phyloP scores from a whole-genome alignment of 2,888 invertebrate genomes.

The Malachius bipustulatus region DNA sequence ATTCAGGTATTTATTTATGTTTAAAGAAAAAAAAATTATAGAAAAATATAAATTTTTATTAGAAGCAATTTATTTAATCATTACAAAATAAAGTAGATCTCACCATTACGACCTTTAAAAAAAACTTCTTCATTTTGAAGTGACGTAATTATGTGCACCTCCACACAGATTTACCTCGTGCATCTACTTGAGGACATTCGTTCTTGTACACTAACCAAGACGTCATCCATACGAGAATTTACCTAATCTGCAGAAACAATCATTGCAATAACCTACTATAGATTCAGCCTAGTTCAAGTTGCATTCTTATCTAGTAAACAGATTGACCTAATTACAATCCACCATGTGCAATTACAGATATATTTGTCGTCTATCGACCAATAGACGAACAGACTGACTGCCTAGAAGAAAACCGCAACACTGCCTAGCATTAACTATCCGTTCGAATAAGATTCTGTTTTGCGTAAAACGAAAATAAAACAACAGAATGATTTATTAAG shows the following conservation, averaged over 20 bases:
- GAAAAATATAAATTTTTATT: no score
- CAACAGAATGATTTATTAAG: slow-evolving; percentile 29
- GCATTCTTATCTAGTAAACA: slow-evolving; percentile 30
- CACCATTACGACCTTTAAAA: no score
- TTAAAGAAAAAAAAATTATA: no score
- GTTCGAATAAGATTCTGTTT: slow-evolving; percentile 30
- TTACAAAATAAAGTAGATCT: no score
- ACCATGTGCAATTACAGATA: slow-evolving; percentile 20
- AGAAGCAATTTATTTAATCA: no score
- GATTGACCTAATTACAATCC: slow-evolving; percentile 35
- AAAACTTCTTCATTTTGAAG: no score
- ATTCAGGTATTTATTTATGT: no score
- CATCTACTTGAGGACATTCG: neutral
- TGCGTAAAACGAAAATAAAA: slow-evolving; percentile 34
- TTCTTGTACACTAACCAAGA: neutral
- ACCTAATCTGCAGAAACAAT: slow-evolving; percentile 20
- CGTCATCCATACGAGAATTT: slow-evolving; percentile 13
- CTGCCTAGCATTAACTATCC: slow-evolving; percentile 10
- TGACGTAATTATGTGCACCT: no score
- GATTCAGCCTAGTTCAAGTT: no score
- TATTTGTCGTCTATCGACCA: neutral
- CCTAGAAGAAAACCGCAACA: neutral
- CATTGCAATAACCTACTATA: no score
- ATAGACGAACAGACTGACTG: neutral
- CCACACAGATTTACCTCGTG: no score